A percentile compares a stretch with the other conserved stretches of the same genome.
These are phyloP conservation scores for Coptodon rendalli DNA, from an alignment of 2,113 vertebrate species.

Conservation along the genomic window DNA sequence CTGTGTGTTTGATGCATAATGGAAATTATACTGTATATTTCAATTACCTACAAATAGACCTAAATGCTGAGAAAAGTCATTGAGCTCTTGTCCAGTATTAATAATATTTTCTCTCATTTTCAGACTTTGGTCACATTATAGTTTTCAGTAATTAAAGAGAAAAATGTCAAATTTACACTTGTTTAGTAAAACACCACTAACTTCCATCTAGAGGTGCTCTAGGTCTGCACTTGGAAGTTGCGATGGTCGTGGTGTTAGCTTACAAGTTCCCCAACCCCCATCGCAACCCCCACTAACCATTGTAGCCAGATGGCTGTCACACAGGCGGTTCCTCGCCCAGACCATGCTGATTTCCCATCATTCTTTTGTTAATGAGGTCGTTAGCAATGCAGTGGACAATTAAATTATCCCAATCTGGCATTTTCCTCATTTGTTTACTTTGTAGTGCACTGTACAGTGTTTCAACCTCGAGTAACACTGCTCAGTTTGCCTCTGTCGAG, in stretches of 20 bases:
- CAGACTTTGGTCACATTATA: neutral
- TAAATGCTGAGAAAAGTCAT: neutral
- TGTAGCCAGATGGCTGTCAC: constrained; percentile 74
- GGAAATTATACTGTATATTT: neutral
- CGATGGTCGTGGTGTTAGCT: constrained; percentile 19
- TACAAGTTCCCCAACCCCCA: constrained; percentile 6
- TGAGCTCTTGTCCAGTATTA: neutral
- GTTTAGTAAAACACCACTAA: neutral
- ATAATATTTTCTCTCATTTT: neutral
- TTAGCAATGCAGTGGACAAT: constrained; percentile 72
- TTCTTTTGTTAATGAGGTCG: constrained; percentile 73
- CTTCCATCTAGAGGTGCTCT: constrained; percentile 31
- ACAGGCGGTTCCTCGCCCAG: constrained; percentile 60
- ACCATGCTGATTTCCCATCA: constrained; percentile 70
- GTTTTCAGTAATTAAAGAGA: neutral
- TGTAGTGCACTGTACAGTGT: constrained; percentile 11
- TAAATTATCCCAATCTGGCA: constrained; percentile 67
- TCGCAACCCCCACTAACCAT: constrained; percentile 12
- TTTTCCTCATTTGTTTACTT: constrained; percentile 43
- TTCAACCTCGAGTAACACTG: neutral
- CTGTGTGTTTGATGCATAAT: neutral
- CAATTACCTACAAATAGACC: neutral
- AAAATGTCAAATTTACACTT: neutral
- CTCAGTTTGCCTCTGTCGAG: neutral
- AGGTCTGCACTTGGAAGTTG: neutral